Evolutionary conservation across 2,797 vertebrate genomes (phyloP), one percentile per base, ranked within the genome.

Genomic region (Triplophysa bombifrons): DNA sequence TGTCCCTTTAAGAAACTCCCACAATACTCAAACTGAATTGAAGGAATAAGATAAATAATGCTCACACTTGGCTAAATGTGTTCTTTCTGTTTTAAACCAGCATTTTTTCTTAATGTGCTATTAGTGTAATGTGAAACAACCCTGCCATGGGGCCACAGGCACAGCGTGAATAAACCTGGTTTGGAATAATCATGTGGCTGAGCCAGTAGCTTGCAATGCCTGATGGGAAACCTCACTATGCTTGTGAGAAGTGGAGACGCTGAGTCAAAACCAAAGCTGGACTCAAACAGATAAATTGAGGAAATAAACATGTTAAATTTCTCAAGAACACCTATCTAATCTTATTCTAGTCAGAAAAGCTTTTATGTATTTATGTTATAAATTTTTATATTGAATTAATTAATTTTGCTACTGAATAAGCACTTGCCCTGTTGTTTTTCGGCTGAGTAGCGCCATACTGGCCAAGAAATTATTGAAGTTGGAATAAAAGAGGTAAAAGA

Each of bases 181-280:
- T 73, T 50, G 71, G 73, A 70, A 67, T 78, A 79, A 81, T 83
- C 67, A 80, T 50, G 76, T 44, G 48, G 17, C 76, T 22, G 30
- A 58, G 63, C 77, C 82, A 83, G 74, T 41, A 55, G 30, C 76
- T 63, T 79, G 51, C 68, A 81, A 68, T 73, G 69, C 67, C 60
- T 70, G 72, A 81, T 80, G 69, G 83, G 72, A 84, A 84, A 73
- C 63, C 44, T 63, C 80, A 76, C 19, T n/a, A 38, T 74, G 65
- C 50, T 34, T 67, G 41, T 25, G 74, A 16, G 46, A 34, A 63
- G 69, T 46, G 68, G 80, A 78, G 71, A 75, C 34, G n/a, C 38
- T 79, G 30, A 68, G 71, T 76, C 64, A 83, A 38, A 81, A 82
- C 41, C 44, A 46, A 77, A 25, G 20, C 55, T 74, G 50, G 56